Evolutionary conservation across 1,140 invertebrate genomes (phyloP).

Genomic region (Hestina assimilis): DNA sequence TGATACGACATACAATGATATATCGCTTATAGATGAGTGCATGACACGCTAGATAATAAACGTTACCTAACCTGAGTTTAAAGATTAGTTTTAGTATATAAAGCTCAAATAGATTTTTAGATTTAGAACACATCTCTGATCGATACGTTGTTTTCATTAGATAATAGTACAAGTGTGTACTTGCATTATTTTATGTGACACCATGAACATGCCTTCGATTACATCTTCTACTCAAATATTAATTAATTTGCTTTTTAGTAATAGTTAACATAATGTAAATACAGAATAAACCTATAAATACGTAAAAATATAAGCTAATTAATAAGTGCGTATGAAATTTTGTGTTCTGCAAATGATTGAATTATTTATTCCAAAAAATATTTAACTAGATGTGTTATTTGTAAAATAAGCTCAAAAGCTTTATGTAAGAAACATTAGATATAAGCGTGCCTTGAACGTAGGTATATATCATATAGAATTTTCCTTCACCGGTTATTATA

Average conservation of each 20-base stretch:
- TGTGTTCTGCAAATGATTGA: conserved; percentile 8
- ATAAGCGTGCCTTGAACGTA: conserved; percentile 23
- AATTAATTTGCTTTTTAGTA: conserved; percentile 26
- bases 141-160: conserved; percentile 7
- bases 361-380: conserved; percentile 2
- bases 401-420: conserved; percentile 26
- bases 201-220: conserved; percentile 69
- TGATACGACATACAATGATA: conserved; percentile 43
- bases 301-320: conserved; percentile 16
- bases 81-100: conserved; percentile 29
- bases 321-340: conserved; percentile 8
- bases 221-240: conserved; percentile 11
- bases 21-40: conserved; percentile 38
- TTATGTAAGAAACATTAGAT: conserved; percentile 20
- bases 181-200: conserved; percentile 36
- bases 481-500: too few species aligned
- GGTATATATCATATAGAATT: conserved; percentile 1
- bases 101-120: conserved; percentile 40
- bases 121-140: conserved; percentile 33
- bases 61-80: conserved; percentile 23
- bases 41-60: conserved; percentile 17
- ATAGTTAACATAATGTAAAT: conserved; percentile 16
- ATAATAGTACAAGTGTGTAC: conserved; percentile 22
- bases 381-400: conserved; percentile 1
- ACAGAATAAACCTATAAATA: conserved; percentile 13